These are phyloP conservation scores for Psilanteris sp. DNA, from an alignment of 1,140 invertebrate genomes.

Conservation along the genomic window DNA sequence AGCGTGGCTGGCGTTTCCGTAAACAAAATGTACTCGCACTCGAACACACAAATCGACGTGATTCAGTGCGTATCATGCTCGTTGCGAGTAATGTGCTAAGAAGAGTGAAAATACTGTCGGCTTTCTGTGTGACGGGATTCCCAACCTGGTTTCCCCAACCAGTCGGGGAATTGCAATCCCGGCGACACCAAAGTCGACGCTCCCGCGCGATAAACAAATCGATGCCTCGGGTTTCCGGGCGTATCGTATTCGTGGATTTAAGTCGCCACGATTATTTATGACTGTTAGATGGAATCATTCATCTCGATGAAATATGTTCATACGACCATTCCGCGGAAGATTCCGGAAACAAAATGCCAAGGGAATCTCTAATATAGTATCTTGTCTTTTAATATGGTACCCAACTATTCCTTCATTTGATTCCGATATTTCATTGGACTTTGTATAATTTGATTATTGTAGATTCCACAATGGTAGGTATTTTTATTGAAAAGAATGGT, in stretches of 20 bases:
- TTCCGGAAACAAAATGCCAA: slow-evolving; percentile 54
- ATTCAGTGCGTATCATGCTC: slow-evolving; percentile 42
- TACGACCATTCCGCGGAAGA: slow-evolving; percentile 38
- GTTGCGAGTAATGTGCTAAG: slow-evolving; percentile 49
- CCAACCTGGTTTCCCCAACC: slow-evolving; percentile 28
- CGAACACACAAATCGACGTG: slow-evolving; percentile 48
- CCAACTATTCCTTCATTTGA: slow-evolving; percentile 15
- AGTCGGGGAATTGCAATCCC: slow-evolving; percentile 46
- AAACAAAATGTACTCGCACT: slow-evolving; percentile 52
- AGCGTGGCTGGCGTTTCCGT: slow-evolving; percentile 52
- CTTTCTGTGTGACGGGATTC: slow-evolving; percentile 22
- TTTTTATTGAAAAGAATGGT: slow-evolving; percentile 22
- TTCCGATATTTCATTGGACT: slow-evolving; percentile 17
- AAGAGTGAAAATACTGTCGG: slow-evolving; percentile 57
- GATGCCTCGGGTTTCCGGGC: slow-evolving; percentile 55
- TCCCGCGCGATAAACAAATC: slow-evolving; percentile 60
- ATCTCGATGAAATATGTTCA: slow-evolving; percentile 60
- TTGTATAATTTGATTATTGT: slow-evolving; percentile 26
- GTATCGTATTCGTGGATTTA: slow-evolving; percentile 61
- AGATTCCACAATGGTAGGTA: slow-evolving; percentile 2
- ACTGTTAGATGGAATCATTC: slow-evolving; percentile 52
- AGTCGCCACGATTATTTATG: slow-evolving; percentile 60
- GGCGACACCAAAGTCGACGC: slow-evolving; percentile 50
- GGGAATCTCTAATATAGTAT: slow-evolving; percentile 54
- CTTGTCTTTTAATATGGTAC: slow-evolving; percentile 36